phyloP scores from a whole-genome alignment of 2,113 vertebrate genomes.

The Alexandromys fortis region DNA sequence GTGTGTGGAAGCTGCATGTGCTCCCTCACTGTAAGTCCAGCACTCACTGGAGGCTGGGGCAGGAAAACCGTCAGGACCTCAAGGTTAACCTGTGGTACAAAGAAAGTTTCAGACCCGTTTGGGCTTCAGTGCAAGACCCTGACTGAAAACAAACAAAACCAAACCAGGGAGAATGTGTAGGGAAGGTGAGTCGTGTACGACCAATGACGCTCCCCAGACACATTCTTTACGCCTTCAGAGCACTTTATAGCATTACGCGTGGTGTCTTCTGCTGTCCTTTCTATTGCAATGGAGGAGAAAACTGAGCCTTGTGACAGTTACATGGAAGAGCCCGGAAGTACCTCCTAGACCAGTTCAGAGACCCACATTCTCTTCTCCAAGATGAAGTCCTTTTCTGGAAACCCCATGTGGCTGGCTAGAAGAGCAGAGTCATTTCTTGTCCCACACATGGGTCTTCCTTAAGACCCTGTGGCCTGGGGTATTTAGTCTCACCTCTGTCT shows the following conservation, averaged over 20 bases:
- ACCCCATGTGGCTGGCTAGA: accelerated
- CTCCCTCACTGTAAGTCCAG: too few relatives aligned
- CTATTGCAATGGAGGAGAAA: not conserved
- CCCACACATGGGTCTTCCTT: not conserved
- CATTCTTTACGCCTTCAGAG: accelerated
- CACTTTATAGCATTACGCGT: accelerated
- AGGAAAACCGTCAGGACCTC: not conserved
- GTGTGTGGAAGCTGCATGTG: not conserved
- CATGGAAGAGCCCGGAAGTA: not conserved
- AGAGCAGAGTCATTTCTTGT: not conserved
- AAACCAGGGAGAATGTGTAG: not conserved
- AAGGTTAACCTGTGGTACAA: not conserved
- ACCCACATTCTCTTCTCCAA: not conserved
- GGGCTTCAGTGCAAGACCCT: not conserved
- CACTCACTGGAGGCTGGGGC: not conserved
- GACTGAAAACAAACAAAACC: not conserved
- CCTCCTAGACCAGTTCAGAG: not conserved
- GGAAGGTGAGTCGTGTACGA: accelerated
- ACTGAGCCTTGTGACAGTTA: not conserved
- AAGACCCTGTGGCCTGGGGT: not conserved
- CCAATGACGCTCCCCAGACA: accelerated
- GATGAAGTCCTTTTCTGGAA: not conserved
- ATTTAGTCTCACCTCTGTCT: too few relatives aligned
- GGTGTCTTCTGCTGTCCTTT: accelerated
- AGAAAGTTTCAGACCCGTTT: not conserved